Base-by-base conservation (phyloP, 2,797 vertebrate species). In the Acanthornis magna region DNA sequence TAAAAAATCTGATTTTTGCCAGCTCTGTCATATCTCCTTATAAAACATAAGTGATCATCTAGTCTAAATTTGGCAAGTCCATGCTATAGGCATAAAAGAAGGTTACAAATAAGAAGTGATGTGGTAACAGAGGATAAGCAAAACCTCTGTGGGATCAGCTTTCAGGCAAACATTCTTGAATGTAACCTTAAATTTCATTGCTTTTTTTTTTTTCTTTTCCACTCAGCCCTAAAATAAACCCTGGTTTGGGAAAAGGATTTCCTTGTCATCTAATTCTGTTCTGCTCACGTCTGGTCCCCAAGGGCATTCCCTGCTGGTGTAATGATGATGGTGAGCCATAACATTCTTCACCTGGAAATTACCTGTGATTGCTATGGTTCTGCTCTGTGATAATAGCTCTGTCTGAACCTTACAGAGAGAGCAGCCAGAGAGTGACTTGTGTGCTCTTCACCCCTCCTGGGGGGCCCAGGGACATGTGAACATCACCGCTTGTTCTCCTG, bases 1-100 rank as follows among this genome's bases (percentile, higher is more conserved):
- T 83, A 63, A 19, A 43, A 86, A 80, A 80, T 70, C 18, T 23
- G 73, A 26, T 9, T 89, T 92, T 95, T 93, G 16, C 45, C 45
- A 85, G 23, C 14, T 10, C 12, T 87, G 27, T 61, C 70, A 48
- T 55, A 82, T 79, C 26, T 92, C 86, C 36, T 88, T 89, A 32
- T 71, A 55, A 96, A 91, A 63, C 87, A 61, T 22, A 85, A 74
- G 14, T 13, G 42, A 73, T 34, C 29, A 67, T 77, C 72, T 55
- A 55, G 54, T 70, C 48, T 79, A 70, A 85, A 79, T 92, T 83
- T 70, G 36, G 23, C 48, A 71, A 76, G 7, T 19, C 10, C 15
- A 8, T 80, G 29, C 45, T 85, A 18, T 5, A 91, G 38, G 8
- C 23, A 30, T 29, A 51, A 51, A 54, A 85, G 48, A 85, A 60